Evolutionary conservation across 1,140 invertebrate species (phyloP), one percentile per base, ranked within the genome.

Genomic region (Chironomus striatipennis): DNA sequence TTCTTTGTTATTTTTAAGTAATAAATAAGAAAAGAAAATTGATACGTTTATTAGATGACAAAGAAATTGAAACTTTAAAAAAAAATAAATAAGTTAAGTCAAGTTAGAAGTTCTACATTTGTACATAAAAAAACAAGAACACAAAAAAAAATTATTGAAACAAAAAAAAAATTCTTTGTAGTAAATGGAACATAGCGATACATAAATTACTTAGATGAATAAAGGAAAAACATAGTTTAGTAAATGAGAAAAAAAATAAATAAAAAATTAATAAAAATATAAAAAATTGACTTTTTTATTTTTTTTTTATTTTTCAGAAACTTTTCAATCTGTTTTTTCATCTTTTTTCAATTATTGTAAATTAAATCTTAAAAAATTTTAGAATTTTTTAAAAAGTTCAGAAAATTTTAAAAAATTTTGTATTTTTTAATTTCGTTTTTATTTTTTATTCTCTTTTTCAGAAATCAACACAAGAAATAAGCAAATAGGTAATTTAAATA

Each of bases 91-190:
- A 2, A 34, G 5, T 34, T 34, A 34, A 34, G 24, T 34, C 24
- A 34, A 34, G 12, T 57, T 57, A 57, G 12, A 57, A 57, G 12
- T 57, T 57, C 47, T 57, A 34, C 24, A 34, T 57, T 15, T 12
- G 12, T 57, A 57, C 12, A 57, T 12, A 57, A 15, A 43, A 43
- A 43, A 47, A 10, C 15, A 15, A 10, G n/a, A 57, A 57, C n/a
- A 15, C n/a, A 12, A 57, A 57, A 57, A 57, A 12, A 57, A 57
- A n/a, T 57, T 57, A 57, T n/a, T 57, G 47, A 57, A 57, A 57
- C 9, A n/a, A 57, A n/a, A 57, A 57, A n/a, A 15, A 57, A 57
- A 57, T 57, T 57, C 47, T 57, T 57, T 57, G 47, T 57, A 57
- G 47, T 57, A 57, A 57, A 57, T 57, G 47, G 47, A n/a, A 57